These are phyloP conservation scores for Dynastes tityus DNA, from an alignment of 2,888 invertebrate species.

Conservation along the genomic window DNA sequence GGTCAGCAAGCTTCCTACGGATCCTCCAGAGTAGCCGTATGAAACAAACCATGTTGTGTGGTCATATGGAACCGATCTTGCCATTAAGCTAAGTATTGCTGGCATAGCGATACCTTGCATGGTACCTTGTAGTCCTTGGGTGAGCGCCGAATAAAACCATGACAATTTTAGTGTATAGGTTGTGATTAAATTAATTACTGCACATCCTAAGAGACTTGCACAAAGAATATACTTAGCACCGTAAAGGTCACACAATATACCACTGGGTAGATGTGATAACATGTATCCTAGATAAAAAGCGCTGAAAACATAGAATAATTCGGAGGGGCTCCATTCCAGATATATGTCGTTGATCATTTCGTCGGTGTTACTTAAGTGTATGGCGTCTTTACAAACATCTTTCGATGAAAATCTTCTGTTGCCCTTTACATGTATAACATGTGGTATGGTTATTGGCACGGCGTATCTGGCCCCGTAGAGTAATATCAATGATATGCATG, in stretches of 20 bases:
- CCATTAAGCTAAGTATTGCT: background rate
- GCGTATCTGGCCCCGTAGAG: background rate
- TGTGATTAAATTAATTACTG: background rate
- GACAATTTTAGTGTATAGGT: background rate
- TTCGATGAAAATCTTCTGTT: background rate
- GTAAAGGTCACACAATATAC: conserved; percentile 15
- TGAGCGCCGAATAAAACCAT: background rate
- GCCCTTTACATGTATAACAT: background rate
- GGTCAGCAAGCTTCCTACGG: conserved; percentile 4
- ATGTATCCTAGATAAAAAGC: conserved; percentile 23
- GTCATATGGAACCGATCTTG: background rate
- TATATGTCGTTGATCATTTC: background rate
- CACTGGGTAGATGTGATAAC: background rate
- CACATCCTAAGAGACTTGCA: background rate
- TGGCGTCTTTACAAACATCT: background rate
- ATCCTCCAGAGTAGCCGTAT: conserved; percentile 33
- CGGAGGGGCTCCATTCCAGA: conserved; percentile 9
- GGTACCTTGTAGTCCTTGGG: conserved; percentile 2
- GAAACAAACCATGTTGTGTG: background rate
- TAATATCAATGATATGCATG: conserved; percentile 12
- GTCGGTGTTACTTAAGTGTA: background rate
- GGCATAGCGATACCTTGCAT: conserved; percentile 18
- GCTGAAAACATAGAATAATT: conserved; percentile 8
- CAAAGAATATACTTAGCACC: conserved; percentile 25
- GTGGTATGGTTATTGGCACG: background rate